These are phyloP conservation scores for Cyphomyrmex costatus DNA, from an alignment of 1,140 invertebrate species.

Conservation along the genomic window DNA sequence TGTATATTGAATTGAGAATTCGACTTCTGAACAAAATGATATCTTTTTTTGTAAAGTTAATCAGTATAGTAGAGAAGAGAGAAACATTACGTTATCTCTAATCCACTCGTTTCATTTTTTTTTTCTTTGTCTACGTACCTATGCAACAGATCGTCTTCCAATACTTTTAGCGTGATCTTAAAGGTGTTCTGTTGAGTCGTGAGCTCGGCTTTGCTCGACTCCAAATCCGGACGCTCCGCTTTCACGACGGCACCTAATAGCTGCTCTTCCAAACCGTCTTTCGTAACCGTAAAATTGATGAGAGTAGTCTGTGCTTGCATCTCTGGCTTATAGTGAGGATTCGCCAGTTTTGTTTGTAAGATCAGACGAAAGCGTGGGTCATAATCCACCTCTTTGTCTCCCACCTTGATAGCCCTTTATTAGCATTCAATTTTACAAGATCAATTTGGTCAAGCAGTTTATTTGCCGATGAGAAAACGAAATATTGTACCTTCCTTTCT, in stretches of 20 bases:
- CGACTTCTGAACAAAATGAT: neutral
- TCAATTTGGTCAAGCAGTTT: constrained; percentile 14
- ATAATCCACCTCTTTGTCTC: constrained; percentile 97
- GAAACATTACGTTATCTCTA: neutral
- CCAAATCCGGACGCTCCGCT: constrained; percentile 96
- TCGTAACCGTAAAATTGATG: constrained; percentile 98
- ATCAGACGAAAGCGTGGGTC: constrained; percentile 94
- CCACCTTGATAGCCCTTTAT: constrained; percentile 92
- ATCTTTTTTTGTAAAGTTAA: neutral
- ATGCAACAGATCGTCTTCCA: constrained; percentile 96
- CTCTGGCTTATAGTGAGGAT: constrained; percentile 98
- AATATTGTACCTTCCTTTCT: constrained; percentile 91
- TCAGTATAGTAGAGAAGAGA: no score
- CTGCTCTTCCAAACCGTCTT: constrained; percentile 97
- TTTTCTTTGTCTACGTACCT: constrained; percentile 69
- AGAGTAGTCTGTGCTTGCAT: constrained; percentile 98
- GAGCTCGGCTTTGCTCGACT: constrained; percentile 91
- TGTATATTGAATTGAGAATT: neutral
- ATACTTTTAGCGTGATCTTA: constrained; percentile 96
- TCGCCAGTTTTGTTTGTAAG: constrained; percentile 97
- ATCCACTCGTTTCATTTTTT: neutral
- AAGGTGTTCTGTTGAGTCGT: constrained; percentile 98
- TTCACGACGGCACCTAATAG: constrained; percentile 97
- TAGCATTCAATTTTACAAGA: constrained; percentile 15
- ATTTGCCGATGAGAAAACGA: neutral